phyloP scores from a whole-genome alignment of 2,113 vertebrate genomes.

The Raja brachyura region DNA sequence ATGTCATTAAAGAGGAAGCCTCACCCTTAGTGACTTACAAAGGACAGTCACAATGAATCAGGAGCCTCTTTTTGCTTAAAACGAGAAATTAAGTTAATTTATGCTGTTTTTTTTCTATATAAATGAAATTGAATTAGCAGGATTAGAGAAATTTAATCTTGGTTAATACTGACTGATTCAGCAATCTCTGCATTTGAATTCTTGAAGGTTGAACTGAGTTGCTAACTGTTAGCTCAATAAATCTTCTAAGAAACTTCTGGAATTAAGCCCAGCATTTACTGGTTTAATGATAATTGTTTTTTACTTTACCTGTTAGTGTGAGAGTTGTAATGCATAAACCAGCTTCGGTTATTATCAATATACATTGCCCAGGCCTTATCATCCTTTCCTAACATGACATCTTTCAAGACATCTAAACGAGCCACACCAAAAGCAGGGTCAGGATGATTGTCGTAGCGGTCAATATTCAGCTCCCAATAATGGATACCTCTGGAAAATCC shows the following conservation, averaged over 20 bases:
- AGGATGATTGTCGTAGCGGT: constrained; percentile 95
- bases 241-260: neutral
- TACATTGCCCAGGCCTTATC: constrained; percentile 99
- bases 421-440: constrained; percentile 93
- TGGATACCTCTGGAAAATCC: constrained; percentile 92
- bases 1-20: neutral
- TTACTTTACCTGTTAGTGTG: constrained; percentile 88
- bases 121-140: neutral
- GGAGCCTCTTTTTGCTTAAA: neutral
- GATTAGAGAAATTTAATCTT: neutral
- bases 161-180: neutral
- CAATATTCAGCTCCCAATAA: constrained; percentile 93
- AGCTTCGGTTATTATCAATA: constrained; percentile 97
- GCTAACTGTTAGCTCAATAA: neutral
- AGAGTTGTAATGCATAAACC: constrained; percentile 99
- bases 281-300: neutral
- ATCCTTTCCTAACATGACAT: constrained; percentile 96
- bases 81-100: neutral
- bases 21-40: neutral
- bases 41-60: neutral
- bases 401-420: constrained; percentile 80
- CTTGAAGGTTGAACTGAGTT: neutral
- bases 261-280: neutral
- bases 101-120: no score
- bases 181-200: neutral